Percentiles rank a stretch among this genome's conserved stretches.
These are phyloP conservation scores for Holcopasites calliopsidis DNA, from an alignment of 1,140 invertebrate genomes.

Conservation along the genomic window DNA sequence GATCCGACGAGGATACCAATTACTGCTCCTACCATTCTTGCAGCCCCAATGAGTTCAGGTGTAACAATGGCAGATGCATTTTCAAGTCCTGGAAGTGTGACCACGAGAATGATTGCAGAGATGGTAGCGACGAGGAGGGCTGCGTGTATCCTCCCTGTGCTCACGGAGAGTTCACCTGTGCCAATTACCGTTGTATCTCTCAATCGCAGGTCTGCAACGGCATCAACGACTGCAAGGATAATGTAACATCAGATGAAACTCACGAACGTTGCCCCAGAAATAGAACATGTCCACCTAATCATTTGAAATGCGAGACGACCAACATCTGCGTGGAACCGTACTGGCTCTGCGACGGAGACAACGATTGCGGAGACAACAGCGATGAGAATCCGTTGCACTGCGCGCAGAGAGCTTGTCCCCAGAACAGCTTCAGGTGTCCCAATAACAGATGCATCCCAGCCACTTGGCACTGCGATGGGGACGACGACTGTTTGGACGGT, in stretches of 20 bases:
- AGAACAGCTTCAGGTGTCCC: slow-evolving; percentile 93
- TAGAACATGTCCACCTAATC: slow-evolving; percentile 91
- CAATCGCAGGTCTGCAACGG: slow-evolving; percentile 94
- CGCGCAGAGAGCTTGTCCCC: slow-evolving; percentile 91
- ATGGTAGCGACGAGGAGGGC: slow-evolving; percentile 95
- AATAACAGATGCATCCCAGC: slow-evolving; percentile 93
- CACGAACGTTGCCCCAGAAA: slow-evolving; percentile 91
- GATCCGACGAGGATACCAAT: slow-evolving; percentile 94
- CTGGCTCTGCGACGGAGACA: slow-evolving; percentile 96
- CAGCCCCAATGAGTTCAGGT: slow-evolving; percentile 94
- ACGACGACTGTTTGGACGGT: slow-evolving; percentile 93
- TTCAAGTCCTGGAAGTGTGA: slow-evolving; percentile 97
- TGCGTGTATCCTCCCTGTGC: slow-evolving; percentile 95
- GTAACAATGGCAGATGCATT: slow-evolving; percentile 96
- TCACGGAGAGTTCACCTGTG: slow-evolving; percentile 95
- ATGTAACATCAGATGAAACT: slow-evolving; percentile 93
- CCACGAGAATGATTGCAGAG: slow-evolving; percentile 96
- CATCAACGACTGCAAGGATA: slow-evolving; percentile 96
- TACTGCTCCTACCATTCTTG: slow-evolving; percentile 97
- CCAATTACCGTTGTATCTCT: slow-evolving; percentile 94
- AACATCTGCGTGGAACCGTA: slow-evolving; percentile 97
- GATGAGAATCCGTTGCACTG: slow-evolving; percentile 96
- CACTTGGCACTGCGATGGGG: slow-evolving; percentile 95
- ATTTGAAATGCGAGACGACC: slow-evolving; percentile 94
- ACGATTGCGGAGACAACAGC: slow-evolving; percentile 97